These are phyloP conservation scores for Allacma fusca DNA, from an alignment of 2,888 invertebrate species.

Conservation along the genomic window DNA sequence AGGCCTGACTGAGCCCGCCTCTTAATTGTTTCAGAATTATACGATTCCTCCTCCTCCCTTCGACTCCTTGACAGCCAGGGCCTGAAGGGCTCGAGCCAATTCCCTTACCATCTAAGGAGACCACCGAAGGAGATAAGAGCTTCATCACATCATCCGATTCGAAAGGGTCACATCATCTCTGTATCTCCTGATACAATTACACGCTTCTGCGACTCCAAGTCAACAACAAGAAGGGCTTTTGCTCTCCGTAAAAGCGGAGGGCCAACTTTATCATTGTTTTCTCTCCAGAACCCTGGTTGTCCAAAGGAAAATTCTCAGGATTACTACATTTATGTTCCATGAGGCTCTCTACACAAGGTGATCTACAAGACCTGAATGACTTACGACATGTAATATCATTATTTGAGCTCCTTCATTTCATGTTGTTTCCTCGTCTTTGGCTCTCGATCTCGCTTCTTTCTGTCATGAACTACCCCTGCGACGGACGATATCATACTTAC, in stretches of 20 bases:
- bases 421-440: constrained; percentile 27
- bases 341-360: background rate
- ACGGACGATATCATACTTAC: background rate
- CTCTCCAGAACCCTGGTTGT: background rate
- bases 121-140: constrained; percentile 58
- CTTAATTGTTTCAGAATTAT: constrained; percentile 56
- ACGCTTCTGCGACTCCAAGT: constrained; percentile 29
- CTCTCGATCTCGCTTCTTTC: background rate
- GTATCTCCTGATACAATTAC: constrained; percentile 39
- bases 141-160: constrained; percentile 51
- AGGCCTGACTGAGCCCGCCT: constrained; percentile 48
- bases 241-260: background rate
- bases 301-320: background rate
- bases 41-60: constrained; percentile 49
- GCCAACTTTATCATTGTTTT: background rate
- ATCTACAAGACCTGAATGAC: constrained; percentile 16
- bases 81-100: constrained; percentile 51
- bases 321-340: constrained; percentile 2
- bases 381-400: constrained; percentile 37
- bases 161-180: constrained; percentile 35
- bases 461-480: constrained; percentile 21
- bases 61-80: constrained; percentile 51
- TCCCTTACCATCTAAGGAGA: constrained; percentile 46
- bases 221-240: constrained; percentile 31
- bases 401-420: constrained; percentile 30